Conservation (phyloP, 2,797 vertebrate genomes). For the Mycteria americana region DNA sequence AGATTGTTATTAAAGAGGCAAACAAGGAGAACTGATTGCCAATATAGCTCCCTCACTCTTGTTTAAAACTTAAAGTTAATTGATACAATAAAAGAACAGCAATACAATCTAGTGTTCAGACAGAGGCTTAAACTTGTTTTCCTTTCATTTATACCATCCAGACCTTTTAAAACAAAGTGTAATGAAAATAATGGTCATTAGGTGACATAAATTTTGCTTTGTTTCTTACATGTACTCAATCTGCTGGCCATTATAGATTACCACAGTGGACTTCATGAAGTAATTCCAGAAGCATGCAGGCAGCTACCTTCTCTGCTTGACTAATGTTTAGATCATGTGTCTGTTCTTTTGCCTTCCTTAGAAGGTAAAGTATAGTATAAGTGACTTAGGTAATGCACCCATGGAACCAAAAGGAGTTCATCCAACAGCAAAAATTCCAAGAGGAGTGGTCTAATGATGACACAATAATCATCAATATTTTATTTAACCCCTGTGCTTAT, state of each 20-base stretch:
- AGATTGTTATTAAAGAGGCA: neutral
- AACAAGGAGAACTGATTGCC: neutral
- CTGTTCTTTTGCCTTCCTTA: neutral
- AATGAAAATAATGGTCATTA: neutral
- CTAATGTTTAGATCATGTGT: neutral
- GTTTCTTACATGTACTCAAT: neutral
- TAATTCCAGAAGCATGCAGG: neutral
- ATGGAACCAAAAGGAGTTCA: neutral
- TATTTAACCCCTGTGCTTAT: neutral
- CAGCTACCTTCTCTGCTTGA: neutral
- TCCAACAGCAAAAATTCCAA: neutral
- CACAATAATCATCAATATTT: neutral
- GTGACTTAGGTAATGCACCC: neutral
- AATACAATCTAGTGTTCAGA: neutral
- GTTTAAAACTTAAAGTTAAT: neutral
- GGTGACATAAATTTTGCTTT: neutral
- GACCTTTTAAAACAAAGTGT: neutral
- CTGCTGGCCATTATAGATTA: neutral
- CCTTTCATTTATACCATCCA: neutral
- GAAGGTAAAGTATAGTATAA: neutral
- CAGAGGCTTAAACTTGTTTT: neutral
- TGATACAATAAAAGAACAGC: neutral
- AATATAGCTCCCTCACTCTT: neutral
- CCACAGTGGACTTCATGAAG: neutral
- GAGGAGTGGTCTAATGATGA: neutral